Evolutionary conservation across 2,113 vertebrate genomes (phyloP), one percentile per base, ranked within the genome.

Genomic region (Forbesichthys agassizii): DNA sequence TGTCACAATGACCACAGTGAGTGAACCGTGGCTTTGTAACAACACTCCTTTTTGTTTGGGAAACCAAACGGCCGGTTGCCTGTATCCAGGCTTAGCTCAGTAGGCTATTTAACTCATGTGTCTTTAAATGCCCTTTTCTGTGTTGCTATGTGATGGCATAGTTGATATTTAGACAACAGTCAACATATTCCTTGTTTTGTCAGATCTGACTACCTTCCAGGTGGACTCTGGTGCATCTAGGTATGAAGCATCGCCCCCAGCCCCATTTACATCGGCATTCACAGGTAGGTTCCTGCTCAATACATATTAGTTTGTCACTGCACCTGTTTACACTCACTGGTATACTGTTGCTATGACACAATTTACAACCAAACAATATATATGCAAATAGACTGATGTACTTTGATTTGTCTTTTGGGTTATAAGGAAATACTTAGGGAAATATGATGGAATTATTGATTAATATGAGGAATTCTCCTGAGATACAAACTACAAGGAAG

Each of bases 151-250:
- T 48, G 62, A 86, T 73, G 16, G 11, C 33, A 58, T 0, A 76
- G 68, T 77, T 81, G 63, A 48, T 51, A 12, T 5, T 2, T 27
- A 10, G 12, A 42, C 47, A 62, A 7, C 59, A 11, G 68, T 27
- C 14, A 13, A 48, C 13, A 14, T 53, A 52, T 56, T 49, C 48
- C 52, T 64, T 33, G 57, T 20, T 36, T 18, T 33, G 66, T 59
- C 63, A 90, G 89, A 68, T 69, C 83, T 68, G 67, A 71, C 65
- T 33, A 64, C 66, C 11, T 79, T 82, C 73, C 80, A 81, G 8
- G 71, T 58, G 10, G 59, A 68, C 4, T 0, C 12, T 12, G 33
- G 33, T 1, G 59, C 69, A 13, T 47, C 60, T 8, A 80, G 70
- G 0, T 66, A 74, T 55, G 72, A 71, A 60, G 70, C 0, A 49